Evolutionary conservation across 2,888 invertebrate species (phyloP).

Genomic region (Nysson spinosus): DNA sequence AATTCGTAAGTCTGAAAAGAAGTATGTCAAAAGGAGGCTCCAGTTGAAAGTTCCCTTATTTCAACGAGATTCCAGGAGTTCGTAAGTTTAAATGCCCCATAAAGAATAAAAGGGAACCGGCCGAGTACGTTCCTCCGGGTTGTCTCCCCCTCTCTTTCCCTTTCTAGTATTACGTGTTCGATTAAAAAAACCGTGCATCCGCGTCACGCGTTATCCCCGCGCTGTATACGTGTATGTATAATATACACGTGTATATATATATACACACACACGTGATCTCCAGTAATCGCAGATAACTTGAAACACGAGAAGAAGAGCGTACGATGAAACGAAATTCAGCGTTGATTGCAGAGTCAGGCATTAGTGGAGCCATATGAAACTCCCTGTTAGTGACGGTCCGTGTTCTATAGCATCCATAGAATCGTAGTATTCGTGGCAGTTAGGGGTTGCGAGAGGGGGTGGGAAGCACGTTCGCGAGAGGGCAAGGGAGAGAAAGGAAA

Average conservation of each 20-base stretch:
- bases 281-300: slow-evolving; percentile 49
- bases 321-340: too few relatives aligned
- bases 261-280: slow-evolving; percentile 34
- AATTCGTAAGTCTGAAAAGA: too few relatives aligned
- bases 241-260: slow-evolving; percentile 9
- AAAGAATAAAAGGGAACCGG: too few relatives aligned
- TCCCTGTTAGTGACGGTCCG: slow-evolving; percentile 57
- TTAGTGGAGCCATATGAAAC: slow-evolving; percentile 41
- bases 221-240: background rate
- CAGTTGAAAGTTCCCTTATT: too few relatives aligned
- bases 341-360: too few relatives aligned
- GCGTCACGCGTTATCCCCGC: slow-evolving; percentile 2
- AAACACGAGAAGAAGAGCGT: slow-evolving; percentile 20
- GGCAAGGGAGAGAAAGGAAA: slow-evolving; percentile 34
- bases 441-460: slow-evolving; percentile 45
- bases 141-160: too few relatives aligned
- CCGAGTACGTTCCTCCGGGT: too few relatives aligned
- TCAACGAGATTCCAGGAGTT: too few relatives aligned
- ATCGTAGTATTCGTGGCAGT: slow-evolving; percentile 62
- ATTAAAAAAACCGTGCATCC: slow-evolving; percentile 8
- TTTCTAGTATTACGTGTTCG: too few relatives aligned
- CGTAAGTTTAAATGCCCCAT: too few relatives aligned
- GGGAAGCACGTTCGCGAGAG: too few relatives aligned
- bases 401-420: slow-evolving; percentile 55
- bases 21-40: too few relatives aligned